Base-by-base conservation (phyloP, 2,797 vertebrate genomes). In the Synaphobranchus kaupii region DNA sequence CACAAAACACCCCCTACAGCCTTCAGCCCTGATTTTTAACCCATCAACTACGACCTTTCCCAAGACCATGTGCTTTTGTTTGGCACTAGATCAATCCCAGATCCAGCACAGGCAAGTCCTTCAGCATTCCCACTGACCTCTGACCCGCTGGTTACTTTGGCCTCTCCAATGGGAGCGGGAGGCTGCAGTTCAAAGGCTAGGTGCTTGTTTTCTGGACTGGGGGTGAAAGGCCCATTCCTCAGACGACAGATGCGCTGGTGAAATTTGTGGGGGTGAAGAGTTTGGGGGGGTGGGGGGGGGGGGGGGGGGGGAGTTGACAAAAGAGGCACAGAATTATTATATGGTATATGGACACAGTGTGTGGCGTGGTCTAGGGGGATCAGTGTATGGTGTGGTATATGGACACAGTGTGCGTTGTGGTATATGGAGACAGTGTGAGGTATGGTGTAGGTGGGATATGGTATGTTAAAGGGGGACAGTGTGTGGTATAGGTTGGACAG, bases 181-280 rank as follows among this genome's bases (percentile, higher is more conserved):
- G 71, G 0, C 86, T 86, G 1, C 87, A 83, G 89, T 81, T 86
- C 89, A 89, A 89, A 92, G 78, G 87, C 71, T 48, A 87, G 63
- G 84, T 6, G 1, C 10, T 28, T 4, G 58, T 60, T 0, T 84
- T 48, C 71, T 89, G 84, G 54, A 86, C 82, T 85, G 47, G 87
- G 0, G 90, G 7, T 15, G 91, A 80, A 85, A 60, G 28, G 0
- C 44, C 78, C 47, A 50, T 50, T 22, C 80, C 34, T 66, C 58
- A 28, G 88, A 58, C 0, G 94, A 94, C 28, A 52, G 91, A 90
- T 95, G 95, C 83, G 47, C 78, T 81, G 17, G 47, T 9, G 34
- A 73, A 95, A 91, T 66, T 28, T 66, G 25, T 15, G 4, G 0
- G 80, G 0, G 60, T 86, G 88, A 96, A 90, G 13, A 95, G 94